Evolutionary conservation across 2,888 invertebrate species (phyloP).

Genomic region (Eretmocerus hayati): DNA sequence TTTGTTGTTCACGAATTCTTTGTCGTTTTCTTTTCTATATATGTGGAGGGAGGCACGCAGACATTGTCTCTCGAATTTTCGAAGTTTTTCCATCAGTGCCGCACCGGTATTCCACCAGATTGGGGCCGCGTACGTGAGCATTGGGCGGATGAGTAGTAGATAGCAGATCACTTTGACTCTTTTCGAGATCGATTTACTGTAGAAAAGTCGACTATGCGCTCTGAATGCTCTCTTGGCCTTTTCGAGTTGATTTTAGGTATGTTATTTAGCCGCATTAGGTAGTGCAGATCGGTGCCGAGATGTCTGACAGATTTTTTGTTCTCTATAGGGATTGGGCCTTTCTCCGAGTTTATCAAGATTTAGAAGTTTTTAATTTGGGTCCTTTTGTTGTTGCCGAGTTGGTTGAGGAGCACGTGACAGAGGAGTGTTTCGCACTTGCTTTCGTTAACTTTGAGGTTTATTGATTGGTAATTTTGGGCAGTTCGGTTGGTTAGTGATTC

Average conservation of each 20-base stretch:
- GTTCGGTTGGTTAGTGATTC: too few species aligned
- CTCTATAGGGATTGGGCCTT: background rate
- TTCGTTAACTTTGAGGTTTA: too few species aligned
- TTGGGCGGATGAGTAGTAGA: background rate
- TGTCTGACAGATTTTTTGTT: background rate
- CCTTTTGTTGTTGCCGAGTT: background rate
- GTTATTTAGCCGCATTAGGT: background rate
- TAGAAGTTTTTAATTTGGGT: background rate
- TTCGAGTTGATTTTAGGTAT: background rate
- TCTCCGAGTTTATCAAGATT: background rate
- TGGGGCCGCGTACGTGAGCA: background rate
- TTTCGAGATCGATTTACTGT: background rate
- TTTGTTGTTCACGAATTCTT: slow-evolving; percentile 13
- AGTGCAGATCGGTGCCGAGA: background rate
- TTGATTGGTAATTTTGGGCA: too few species aligned
- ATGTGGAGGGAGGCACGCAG: slow-evolving; percentile 1
- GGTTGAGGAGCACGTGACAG: background rate
- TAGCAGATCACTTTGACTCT: slow-evolving; percentile 17
- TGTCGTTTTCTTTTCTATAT: slow-evolving; percentile 1
- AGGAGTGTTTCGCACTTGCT: background rate
- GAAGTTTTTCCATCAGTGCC: slow-evolving; percentile 17
- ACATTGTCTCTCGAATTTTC: slow-evolving; percentile 19
- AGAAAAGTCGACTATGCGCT: background rate
- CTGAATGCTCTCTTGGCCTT: background rate
- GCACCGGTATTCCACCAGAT: slow-evolving; percentile 14